Conservation (phyloP, 2,888 invertebrate genomes). For the Cyclophora albipunctata region DNA sequence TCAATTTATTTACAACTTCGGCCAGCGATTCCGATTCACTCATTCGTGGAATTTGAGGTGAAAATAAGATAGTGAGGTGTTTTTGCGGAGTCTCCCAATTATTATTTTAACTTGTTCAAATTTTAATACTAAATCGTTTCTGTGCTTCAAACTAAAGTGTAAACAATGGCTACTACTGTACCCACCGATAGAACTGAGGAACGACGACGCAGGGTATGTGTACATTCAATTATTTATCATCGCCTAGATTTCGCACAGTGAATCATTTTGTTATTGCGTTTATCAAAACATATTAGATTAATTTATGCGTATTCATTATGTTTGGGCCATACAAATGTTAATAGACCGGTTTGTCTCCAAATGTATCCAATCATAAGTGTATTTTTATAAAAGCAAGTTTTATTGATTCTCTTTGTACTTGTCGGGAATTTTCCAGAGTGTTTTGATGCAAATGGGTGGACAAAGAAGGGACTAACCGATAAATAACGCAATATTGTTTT, state of each 20-base stretch:
- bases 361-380: too few relatives aligned
- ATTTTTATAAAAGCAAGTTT: too few relatives aligned
- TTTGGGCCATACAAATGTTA: conserved; percentile 11
- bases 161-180: conserved; percentile 51
- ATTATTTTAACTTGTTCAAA: too few relatives aligned
- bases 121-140: too few relatives aligned
- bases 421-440: conserved; percentile 25
- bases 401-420: too few relatives aligned
- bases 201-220: conserved; percentile 64
- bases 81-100: too few relatives aligned
- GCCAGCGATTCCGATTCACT: too few relatives aligned
- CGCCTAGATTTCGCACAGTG: conserved; percentile 7
- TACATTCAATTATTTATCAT: neutral
- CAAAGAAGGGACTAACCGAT: conserved; percentile 1
- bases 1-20: too few relatives aligned
- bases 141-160: neutral
- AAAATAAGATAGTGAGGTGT: too few relatives aligned
- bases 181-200: conserved; percentile 63
- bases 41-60: too few relatives aligned
- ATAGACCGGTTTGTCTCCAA: conserved; percentile 21
- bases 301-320: conserved; percentile 14
- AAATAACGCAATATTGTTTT: too few relatives aligned
- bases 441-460: conserved; percentile 3
- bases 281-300: conserved; percentile 13
- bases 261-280: conserved; percentile 38